Percentiles rank a stretch among this genome's conserved stretches.
These are phyloP conservation scores for Euglossa dilemma DNA, from an alignment of 1,140 invertebrate species.

Conservation along the genomic window DNA sequence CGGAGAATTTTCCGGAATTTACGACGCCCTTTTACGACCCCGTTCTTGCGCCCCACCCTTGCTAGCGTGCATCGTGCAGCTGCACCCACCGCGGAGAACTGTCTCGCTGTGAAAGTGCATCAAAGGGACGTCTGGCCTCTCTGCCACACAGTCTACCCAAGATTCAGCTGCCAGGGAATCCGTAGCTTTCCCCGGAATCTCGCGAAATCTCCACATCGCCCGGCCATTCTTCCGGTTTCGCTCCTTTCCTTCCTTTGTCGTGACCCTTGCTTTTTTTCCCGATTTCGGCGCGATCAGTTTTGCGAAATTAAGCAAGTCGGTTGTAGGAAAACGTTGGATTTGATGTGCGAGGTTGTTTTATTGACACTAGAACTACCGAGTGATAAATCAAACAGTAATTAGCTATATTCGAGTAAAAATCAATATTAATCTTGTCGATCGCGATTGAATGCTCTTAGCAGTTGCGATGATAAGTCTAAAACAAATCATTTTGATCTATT, in stretches of 20 bases:
- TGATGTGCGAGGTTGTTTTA: too few species aligned
- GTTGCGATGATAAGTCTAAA: too few species aligned
- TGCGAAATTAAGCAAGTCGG: too few species aligned
- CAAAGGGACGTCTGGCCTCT: constrained; percentile 8
- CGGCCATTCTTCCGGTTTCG: background rate
- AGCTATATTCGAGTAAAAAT: too few species aligned
- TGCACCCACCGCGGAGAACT: background rate
- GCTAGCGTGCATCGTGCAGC: background rate
- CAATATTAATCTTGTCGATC: too few species aligned
- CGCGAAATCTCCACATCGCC: background rate
- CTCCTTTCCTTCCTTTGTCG: background rate
- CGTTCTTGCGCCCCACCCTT: background rate
- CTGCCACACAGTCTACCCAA: background rate
- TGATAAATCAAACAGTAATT: too few species aligned
- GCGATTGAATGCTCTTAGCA: too few species aligned
- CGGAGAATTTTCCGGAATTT: constrained; percentile 30
- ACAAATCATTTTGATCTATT: too few species aligned
- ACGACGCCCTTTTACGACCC: background rate
- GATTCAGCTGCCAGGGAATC: background rate
- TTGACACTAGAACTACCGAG: too few species aligned
- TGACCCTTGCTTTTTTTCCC: too few species aligned
- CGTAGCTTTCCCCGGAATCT: background rate
- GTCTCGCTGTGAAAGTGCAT: constrained; percentile 7
- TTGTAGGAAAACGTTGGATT: too few species aligned
- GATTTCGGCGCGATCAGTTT: too few species aligned